Base-by-base conservation (phyloP, 2,113 vertebrate genomes). In the Sceloporus tristichus region DNA sequence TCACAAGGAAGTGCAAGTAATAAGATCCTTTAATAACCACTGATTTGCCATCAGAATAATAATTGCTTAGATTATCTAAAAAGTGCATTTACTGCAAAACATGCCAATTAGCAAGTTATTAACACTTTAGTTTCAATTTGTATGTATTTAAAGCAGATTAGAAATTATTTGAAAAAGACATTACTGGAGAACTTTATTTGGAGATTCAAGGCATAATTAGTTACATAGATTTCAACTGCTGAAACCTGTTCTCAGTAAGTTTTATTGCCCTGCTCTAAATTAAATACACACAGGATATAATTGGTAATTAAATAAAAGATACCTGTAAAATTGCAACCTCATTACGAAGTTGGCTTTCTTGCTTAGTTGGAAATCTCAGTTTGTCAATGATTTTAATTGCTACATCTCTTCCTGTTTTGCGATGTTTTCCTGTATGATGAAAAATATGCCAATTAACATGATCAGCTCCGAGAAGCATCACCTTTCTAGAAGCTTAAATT, bases 321-420 rank as follows among this genome's bases (percentile, higher is more conserved):
- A 99, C 98, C 98, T 99, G 99, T 90, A 99, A 96, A 95, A 99
- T 99, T 94, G 99, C 98, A 95, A 99, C 99, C 94, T 99, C 99
- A 85, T 99, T 99, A 85, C 98, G 97, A 88, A 99, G 98, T 87
- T 99, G 99, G 93, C 98, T 99, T 95, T 99, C 99, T 92, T 99
- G 98, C 92, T 99, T 99, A 42, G 98, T 99, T 73, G 98, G 99
- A 93, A 99, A 99, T 38, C 98, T 97, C 90, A 99, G 95, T 95
- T 99, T 99, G 94, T 99, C 98, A 77, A 99, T 99, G 94, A 99
- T 99, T 96, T 99, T 99, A 94, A 99, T 99, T 89, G 98, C 99
- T 83, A 99, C 98, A 87, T 99, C 99, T 96, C 98, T 97, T 93
- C 98, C 98, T 2, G 98, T 99, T 97, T 99, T 99, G 85, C 98